Conservation (phyloP, 2,797 vertebrate species). For the Pangasius djambal region DNA sequence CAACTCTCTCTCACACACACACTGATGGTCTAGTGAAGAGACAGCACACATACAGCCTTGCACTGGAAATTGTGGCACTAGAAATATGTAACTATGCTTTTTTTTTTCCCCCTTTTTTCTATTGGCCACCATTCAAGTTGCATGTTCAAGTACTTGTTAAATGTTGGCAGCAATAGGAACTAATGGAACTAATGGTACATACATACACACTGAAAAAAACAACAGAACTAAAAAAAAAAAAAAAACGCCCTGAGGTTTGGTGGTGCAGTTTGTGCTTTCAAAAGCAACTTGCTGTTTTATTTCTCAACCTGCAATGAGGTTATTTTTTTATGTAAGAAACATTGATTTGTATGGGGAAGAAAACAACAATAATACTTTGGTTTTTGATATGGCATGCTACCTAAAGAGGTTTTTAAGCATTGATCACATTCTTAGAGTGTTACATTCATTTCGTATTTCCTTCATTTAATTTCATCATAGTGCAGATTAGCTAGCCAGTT, state of each 20-base stretch:
- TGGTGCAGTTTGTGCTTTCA: neutral
- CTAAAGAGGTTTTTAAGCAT: neutral
- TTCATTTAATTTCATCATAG: no score
- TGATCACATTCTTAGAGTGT: no score
- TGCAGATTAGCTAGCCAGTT: no score
- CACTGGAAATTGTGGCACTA: neutral
- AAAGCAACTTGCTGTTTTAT: neutral
- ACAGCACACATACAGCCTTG: neutral
- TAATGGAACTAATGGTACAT: neutral
- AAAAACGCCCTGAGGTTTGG: neutral
- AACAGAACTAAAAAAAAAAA: neutral
- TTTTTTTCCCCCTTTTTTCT: neutral
- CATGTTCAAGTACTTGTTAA: neutral
- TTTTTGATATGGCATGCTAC: no score
- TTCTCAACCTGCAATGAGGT: neutral
- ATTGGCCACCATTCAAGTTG: neutral
- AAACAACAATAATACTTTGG: neutral
- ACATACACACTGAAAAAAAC: neutral
- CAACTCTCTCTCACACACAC: constrained; percentile 4
- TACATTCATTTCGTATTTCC: neutral
- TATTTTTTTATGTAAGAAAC: no score
- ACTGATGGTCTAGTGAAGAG: neutral
- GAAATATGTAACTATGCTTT: neutral
- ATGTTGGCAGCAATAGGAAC: neutral
- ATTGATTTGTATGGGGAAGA: neutral